Evolutionary conservation across 1,140 invertebrate genomes (phyloP).

Genomic region (Lamellibrachia luymesi): DNA sequence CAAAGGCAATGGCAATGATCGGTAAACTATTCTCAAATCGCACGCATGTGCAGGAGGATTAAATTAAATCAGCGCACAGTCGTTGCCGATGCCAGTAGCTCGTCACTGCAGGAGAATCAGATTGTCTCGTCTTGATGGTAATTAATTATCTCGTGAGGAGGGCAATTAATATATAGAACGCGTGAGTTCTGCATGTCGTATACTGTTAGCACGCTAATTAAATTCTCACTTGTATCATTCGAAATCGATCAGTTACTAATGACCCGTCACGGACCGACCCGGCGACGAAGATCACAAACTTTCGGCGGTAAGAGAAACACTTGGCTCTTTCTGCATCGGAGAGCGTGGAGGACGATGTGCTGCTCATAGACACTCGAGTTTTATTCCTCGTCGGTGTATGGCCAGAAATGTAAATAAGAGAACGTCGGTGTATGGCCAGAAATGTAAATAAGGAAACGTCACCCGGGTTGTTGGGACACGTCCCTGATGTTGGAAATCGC

Average conservation of each 20-base stretch:
- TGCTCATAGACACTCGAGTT: neutral
- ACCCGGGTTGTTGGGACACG: neutral
- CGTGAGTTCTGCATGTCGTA: neutral
- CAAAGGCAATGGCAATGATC: too few species aligned
- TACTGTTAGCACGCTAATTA: neutral
- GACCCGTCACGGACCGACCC: neutral
- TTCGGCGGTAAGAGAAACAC: neutral
- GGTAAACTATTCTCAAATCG: neutral
- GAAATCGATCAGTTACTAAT: neutral
- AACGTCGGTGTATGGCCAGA: neutral
- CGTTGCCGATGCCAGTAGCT: neutral
- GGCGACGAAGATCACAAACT: neutral
- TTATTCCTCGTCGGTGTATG: neutral
- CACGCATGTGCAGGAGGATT: neutral
- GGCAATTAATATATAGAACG: neutral
- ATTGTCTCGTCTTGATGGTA: neutral
- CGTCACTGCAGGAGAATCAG: neutral
- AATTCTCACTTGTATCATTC: neutral
- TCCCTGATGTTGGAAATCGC: neutral
- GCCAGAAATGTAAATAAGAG: too few species aligned
- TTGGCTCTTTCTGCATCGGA: neutral
- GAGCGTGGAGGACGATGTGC: neutral
- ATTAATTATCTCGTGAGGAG: neutral
- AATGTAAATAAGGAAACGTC: neutral
- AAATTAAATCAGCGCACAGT: neutral